Base-by-base conservation (phyloP, 2,113 vertebrate genomes). In the Rynchops niger region DNA sequence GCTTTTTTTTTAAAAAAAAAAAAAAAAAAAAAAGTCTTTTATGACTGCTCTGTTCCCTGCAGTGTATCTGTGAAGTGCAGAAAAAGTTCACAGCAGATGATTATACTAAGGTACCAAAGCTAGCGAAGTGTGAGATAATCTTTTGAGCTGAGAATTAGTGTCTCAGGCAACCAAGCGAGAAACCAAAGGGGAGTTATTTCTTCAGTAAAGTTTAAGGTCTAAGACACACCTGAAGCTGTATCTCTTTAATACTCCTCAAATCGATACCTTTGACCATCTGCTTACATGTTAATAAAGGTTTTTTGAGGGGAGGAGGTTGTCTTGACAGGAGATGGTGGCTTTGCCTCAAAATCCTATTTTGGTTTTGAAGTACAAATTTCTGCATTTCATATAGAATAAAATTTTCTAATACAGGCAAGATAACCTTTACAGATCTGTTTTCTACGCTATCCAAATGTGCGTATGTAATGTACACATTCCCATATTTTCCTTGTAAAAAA, bases 121-220 rank as follows among this genome's bases (percentile, higher is more conserved):
- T 89, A 91, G 84, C 95, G 91, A 95, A 97, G 96, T 97, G 97
- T 98, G 96, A 98, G 97, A 97, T 97, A 96, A 98, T 98, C 97
- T 98, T 97, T 65, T 26, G 96, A 97, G 84, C 89, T 94, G 96
- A 97, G 97, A 98, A 98, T 98, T 98, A 97, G 89, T 92, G 82
- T 98, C 91, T 98, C 45, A 20, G 86, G 89, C 96, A 98, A 94
- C 93, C 95, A 95, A 95, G 95, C 4, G 8, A 96, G 94, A 97
- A 98, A 97, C 88, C 93, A 92, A 98, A 95, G 83, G 89, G 90
- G 95, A 97, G 86, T 96, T 95, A 96, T 96, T 97, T 83, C 90
- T 97, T 94, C 93, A 95, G 94, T 78, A 40, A 95, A 92, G 78
- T 97, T 98, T 95, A 97, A 97, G 71, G 81, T 92, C 76, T 92